Evolutionary conservation across 2,797 vertebrate species (phyloP), one percentile per base, ranked within the genome.

Genomic region (Gorsachius magnificus): DNA sequence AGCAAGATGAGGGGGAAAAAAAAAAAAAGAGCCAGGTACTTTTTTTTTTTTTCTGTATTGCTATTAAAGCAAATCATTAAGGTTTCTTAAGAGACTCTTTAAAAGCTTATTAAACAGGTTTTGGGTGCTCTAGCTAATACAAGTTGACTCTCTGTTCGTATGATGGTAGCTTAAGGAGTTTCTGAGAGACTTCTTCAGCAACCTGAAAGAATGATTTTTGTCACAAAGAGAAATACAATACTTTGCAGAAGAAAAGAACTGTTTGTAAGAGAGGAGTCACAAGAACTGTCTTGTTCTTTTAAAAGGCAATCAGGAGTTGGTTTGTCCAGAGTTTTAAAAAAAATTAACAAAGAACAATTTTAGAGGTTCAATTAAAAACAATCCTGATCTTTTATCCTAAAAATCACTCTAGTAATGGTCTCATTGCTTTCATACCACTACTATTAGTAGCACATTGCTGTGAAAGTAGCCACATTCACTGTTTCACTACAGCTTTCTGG

Each of bases 11-110:
- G n/a, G n/a, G 61, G n/a, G 10, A 38, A 38, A 0, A 91, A 90
- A 78, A 87, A 90, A 78, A 84, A 87, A 76, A 70, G 33, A 87
- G 25, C 20, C 80, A 96, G 95, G 76, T 95, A 70, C 17, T 29
- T 89, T 95, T 89, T 65, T 22, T 65, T 22, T 45, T 6, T 46
- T 24, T 79, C 36, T 24, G 4, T 74, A 69, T 93, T 94, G 71
- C 64, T 95, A 58, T 94, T 93, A 83, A 87, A 97, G 90, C 69
- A 93, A 95, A 94, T 97, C 85, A 96, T 97, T 97, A 97, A 88
- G 35, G 71, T 95, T 72, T 96, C 90, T 94, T 95, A 96, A 96
- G 87, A 83, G 70, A 89, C 84, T 84, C 96, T 94, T 96, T 90
- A 95, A 97, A 97, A 90, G 61, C 84, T 93, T 96, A 96, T 97